These are phyloP conservation scores for Marmota monax DNA, from an alignment of 2,113 vertebrate species.

Conservation along the genomic window DNA sequence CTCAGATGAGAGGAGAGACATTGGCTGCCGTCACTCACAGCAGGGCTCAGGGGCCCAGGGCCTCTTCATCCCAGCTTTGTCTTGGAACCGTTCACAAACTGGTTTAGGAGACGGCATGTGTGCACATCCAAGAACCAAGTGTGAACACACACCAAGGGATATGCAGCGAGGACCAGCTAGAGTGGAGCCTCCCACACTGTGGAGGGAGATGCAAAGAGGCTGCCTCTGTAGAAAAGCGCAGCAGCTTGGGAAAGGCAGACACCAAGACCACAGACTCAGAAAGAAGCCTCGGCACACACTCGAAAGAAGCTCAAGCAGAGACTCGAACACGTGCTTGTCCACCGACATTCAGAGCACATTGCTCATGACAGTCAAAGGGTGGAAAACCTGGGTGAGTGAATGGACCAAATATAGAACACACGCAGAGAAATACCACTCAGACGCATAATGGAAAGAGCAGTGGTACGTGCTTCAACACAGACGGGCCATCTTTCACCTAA, in stretches of 20 bases:
- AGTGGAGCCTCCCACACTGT: neutral
- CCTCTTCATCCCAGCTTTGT: neutral
- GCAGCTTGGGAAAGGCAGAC: too few species aligned
- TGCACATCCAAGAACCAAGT: too few species aligned
- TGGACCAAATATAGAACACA: neutral
- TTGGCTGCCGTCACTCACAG: too few species aligned
- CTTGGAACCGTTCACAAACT: too few species aligned
- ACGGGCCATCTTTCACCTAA: neutral
- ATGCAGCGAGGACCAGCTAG: neutral
- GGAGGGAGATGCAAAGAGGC: neutral
- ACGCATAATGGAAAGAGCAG: neutral
- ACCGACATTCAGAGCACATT: neutral
- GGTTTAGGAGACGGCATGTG: neutral
- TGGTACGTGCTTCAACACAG: rapidly evolving
- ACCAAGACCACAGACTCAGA: too few species aligned
- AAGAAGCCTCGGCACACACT: neutral
- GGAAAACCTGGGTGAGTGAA: neutral
- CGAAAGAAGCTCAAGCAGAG: neutral
- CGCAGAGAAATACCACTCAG: neutral
- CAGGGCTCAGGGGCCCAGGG: neutral
- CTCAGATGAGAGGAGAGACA: neutral
- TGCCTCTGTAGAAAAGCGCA: too few species aligned
- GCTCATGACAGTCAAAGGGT: too few species aligned
- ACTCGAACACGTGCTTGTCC: too few species aligned
- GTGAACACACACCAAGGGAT: neutral